Evolutionary conservation across 2,888 invertebrate species (phyloP).

Genomic region (Pollenia angustigena): DNA sequence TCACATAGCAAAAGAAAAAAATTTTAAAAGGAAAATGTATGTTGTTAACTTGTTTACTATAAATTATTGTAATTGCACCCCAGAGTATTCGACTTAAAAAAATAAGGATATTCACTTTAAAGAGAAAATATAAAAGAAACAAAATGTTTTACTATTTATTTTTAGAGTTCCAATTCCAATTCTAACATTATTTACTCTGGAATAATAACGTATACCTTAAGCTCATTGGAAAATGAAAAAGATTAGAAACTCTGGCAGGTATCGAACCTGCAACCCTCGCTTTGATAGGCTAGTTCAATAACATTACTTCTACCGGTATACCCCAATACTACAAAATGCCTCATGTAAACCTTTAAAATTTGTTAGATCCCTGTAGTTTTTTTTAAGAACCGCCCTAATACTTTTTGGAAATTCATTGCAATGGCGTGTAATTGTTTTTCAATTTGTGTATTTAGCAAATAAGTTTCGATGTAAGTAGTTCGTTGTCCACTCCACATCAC

Average conservation of each 20-base stretch:
- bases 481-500: conserved; percentile 33
- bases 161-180: too few species aligned
- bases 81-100: not conserved
- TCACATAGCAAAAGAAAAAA: conserved; percentile 3
- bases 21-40: not conserved
- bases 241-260: too few species aligned
- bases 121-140: not conserved
- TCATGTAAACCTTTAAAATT: too few species aligned
- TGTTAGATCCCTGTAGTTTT: not conserved
- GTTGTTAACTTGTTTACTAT: conserved; percentile 18
- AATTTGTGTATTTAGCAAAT: not conserved
- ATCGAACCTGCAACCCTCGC: too few species aligned
- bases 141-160: too few species aligned
- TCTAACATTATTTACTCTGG: too few species aligned
- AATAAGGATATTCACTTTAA: conserved; percentile 1
- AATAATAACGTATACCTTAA: too few species aligned
- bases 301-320: too few species aligned
- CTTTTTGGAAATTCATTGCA: not conserved
- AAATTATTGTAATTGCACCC: conserved; percentile 15
- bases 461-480: not conserved
- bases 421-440: conserved; percentile 19
- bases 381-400: not conserved
- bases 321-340: too few species aligned
- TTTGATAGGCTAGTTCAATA: too few species aligned
- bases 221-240: too few species aligned